A percentile compares a stretch with the other conserved stretches of the same genome.
These are phyloP conservation scores for Euplexia lucipara DNA, from an alignment of 2,888 invertebrate genomes.

Conservation along the genomic window DNA sequence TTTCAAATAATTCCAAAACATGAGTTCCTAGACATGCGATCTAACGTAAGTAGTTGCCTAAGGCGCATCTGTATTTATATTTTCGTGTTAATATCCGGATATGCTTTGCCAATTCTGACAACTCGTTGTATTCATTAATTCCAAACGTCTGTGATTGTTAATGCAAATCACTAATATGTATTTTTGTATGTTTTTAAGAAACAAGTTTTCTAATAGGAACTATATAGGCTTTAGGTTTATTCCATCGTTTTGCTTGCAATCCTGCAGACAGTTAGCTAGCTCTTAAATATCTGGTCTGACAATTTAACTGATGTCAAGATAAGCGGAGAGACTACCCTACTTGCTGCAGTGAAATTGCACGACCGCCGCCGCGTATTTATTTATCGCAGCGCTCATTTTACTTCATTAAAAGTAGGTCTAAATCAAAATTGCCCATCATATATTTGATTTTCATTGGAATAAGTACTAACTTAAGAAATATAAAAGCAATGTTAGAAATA, in stretches of 20 bases:
- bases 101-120: constrained; percentile 16
- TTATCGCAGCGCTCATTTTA: constrained; percentile 51
- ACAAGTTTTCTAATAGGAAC: constrained; percentile 1
- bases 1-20: constrained; percentile 24
- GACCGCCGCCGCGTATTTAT: constrained; percentile 43
- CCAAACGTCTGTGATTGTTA: background rate
- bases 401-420: background rate
- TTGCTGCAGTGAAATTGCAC: constrained; percentile 39
- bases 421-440: too few species aligned
- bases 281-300: constrained; percentile 9
- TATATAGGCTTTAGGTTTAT: background rate
- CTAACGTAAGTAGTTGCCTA: constrained; percentile 17
- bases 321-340: constrained; percentile 19
- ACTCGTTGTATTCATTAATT: constrained; percentile 19
- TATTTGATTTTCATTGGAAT: too few species aligned
- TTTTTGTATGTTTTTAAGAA: background rate
- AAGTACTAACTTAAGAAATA: too few species aligned
- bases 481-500: too few species aligned
- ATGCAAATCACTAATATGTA: background rate
- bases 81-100: constrained; percentile 24
- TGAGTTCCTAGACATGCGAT: constrained; percentile 33
- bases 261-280: background rate
- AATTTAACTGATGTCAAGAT: constrained; percentile 25
- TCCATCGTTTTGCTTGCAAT: constrained; percentile 2
- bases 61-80: constrained; percentile 20